Base-by-base conservation (phyloP, 2,888 invertebrate species). In the Thereva unica region DNA sequence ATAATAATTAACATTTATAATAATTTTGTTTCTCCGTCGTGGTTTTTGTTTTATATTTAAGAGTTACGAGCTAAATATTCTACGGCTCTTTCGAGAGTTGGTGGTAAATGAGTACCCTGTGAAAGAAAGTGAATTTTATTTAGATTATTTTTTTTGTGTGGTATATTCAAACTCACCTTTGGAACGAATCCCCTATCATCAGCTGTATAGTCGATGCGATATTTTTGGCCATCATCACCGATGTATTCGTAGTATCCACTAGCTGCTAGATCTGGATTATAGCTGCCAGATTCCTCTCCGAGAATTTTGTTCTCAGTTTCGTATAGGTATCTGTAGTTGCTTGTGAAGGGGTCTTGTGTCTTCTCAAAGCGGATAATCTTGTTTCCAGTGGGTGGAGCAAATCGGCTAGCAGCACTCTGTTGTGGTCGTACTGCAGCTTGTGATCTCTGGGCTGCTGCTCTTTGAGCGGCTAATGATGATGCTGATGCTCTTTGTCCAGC, bases 1-100 rank as follows among this genome's bases (percentile, higher is more conserved):
- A 44, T 44, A 44, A 44, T 44, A 44, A 44, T 44, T 44, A 44
- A 44, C n/a, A 44, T 9, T 44, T 9, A 44, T 44, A 44, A 44
- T 44, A 3, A 44, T 44, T 41, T 6, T 55, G 41, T 41, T 5
- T 41, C 41, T 5, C 23, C 61, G 34, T 47, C 8, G n/a, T n/a
- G n/a, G 10, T 45, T 42, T 34, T n/a, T 35, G 2, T n/a, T 61
- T 35, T 41, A 35, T 37, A 38, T 57, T 8, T 37, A n/a, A 44
- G 53, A 10, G 54, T 65, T 67, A 23, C 23, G 23, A 52, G 86
- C 85, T 50, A 86, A 81, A 78, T 83, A 87, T 72, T 87, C 87
- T 12, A 88, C 78, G 34, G 87, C 86, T 75, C 84, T 86, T 74
- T 86, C 86, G 69, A 88, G 87, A 73, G 84, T 86, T 71, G 85